These are phyloP conservation scores for Poeciliopsis gracilis DNA, from an alignment of 2,797 vertebrate species.

Conservation along the genomic window DNA sequence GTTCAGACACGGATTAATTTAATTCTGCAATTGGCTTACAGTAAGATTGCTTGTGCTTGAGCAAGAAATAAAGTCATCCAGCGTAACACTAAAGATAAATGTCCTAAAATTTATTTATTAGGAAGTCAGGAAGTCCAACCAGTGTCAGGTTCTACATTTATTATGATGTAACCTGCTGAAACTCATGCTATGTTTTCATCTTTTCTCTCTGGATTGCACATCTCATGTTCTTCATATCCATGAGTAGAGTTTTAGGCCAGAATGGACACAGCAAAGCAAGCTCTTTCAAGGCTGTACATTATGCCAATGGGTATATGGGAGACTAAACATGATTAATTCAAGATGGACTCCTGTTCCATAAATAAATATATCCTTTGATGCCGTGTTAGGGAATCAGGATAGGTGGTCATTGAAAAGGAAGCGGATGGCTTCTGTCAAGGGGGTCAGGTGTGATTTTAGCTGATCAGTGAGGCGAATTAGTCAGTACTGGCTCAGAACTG, in stretches of 20 bases:
- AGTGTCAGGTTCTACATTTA: constrained; percentile 1
- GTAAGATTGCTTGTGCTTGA: neutral
- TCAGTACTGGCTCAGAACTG: constrained; percentile 12
- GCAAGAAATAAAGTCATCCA: neutral
- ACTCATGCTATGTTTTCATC: neutral
- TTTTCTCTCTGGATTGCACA: neutral
- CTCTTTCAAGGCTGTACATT: neutral
- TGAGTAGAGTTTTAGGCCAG: neutral
- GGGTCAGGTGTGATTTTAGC: constrained; percentile 36
- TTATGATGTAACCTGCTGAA: constrained; percentile 26
- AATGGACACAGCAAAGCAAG: neutral
- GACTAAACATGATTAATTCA: neutral
- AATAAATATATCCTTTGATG: neutral
- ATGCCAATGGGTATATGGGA: constrained; percentile 5
- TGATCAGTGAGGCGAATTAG: constrained; percentile 38
- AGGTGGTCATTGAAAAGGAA: constrained; percentile 13
- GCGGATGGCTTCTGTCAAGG: constrained; percentile 6
- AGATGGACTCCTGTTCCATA: neutral
- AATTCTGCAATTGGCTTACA: neutral
- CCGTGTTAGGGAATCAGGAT: constrained; percentile 15
- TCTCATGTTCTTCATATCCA: constrained; percentile 2
- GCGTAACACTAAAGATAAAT: neutral
- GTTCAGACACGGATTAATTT: neutral
- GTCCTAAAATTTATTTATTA: neutral
- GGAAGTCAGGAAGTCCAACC: neutral